These are phyloP conservation scores for Drosophila pseudotalamancana DNA, from an alignment of 2,888 invertebrate species.

Conservation along the genomic window DNA sequence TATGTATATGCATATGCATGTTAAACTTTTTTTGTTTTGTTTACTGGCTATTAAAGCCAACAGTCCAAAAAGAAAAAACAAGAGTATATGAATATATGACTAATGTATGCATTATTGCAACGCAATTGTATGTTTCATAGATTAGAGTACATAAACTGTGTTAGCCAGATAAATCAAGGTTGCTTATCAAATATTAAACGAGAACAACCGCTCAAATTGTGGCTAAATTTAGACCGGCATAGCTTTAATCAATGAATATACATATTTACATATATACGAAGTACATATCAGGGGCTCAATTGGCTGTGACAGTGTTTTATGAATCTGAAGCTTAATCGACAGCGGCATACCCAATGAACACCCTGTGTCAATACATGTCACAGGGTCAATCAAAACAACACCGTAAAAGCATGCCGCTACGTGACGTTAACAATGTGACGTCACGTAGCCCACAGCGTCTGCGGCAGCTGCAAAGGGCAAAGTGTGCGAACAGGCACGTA, in stretches of 20 bases:
- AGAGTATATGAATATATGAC: slow-evolving; percentile 35
- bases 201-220: slow-evolving; percentile 16
- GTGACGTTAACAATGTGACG: slow-evolving; percentile 48
- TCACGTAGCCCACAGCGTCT: slow-evolving; percentile 16
- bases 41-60: slow-evolving; percentile 27
- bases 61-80: slow-evolving; percentile 13
- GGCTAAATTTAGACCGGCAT: slow-evolving; percentile 33
- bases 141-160: slow-evolving; percentile 19
- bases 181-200: slow-evolving; percentile 43
- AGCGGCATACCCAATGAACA: slow-evolving; percentile 28
- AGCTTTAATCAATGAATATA: slow-evolving; percentile 49
- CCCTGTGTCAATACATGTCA: slow-evolving; percentile 50
- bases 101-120: slow-evolving; percentile 37
- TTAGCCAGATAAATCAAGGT: slow-evolving; percentile 41
- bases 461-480: slow-evolving; percentile 33
- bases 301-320: slow-evolving; percentile 22
- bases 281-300: slow-evolving; percentile 31
- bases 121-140: slow-evolving; percentile 20
- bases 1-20: slow-evolving; percentile 9
- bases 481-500: slow-evolving; percentile 50
- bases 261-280: background rate
- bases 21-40: too few species aligned
- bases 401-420: slow-evolving; percentile 22
- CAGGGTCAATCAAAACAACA: slow-evolving; percentile 50
- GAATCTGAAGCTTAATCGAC: slow-evolving; percentile 33